Evolutionary conservation across 2,113 vertebrate genomes (phyloP).

Genomic region (Vulpes ferrilata): DNA sequence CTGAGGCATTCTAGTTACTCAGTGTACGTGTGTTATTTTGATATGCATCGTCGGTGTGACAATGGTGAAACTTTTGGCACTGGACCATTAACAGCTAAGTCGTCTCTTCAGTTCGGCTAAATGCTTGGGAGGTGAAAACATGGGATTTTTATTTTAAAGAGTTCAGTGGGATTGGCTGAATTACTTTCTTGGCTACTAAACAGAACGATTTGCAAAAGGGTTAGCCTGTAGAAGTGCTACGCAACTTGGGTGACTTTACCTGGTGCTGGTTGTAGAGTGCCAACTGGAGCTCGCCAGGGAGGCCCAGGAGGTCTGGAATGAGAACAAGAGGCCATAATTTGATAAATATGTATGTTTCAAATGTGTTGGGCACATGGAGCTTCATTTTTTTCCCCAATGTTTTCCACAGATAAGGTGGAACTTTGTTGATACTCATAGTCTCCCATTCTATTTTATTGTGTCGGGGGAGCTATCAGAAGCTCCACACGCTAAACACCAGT

Average conservation of each 20-base stretch:
- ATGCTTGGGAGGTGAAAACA: background rate
- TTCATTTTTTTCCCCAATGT: background rate
- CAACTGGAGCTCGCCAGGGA: background rate
- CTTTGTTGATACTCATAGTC: background rate
- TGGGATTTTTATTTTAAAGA: slow-evolving; percentile 1
- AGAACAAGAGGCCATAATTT: background rate
- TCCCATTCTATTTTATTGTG: background rate
- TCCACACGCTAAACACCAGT: background rate
- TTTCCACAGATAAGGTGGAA: background rate
- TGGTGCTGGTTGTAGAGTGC: background rate
- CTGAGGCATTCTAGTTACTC: background rate
- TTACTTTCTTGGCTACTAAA: background rate
- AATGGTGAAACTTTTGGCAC: background rate
- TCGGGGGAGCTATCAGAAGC: background rate
- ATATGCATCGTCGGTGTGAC: background rate
- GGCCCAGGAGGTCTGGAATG: background rate
- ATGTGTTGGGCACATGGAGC: background rate
- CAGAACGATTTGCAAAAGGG: slow-evolving; percentile 6
- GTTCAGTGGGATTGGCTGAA: background rate
- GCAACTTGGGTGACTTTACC: background rate
- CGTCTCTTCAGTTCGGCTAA: background rate
- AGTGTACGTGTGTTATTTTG: background rate
- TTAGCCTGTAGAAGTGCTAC: background rate
- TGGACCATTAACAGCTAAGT: background rate
- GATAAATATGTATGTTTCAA: background rate